Conservation (phyloP, 2,888 invertebrate genomes). For the Ametastegia equiseti region DNA sequence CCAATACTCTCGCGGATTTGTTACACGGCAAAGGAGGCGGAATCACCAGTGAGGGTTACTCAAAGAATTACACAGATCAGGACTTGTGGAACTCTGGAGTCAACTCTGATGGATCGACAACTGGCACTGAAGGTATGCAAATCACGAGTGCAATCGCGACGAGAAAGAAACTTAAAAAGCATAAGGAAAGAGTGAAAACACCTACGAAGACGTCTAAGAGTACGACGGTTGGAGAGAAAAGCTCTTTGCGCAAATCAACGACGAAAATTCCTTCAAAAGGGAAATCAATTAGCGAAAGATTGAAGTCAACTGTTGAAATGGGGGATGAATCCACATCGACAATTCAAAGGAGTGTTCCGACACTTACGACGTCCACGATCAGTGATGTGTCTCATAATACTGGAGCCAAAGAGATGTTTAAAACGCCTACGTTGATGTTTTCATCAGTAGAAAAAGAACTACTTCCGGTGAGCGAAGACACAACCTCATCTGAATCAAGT, state of each 20-base stretch:
- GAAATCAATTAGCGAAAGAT: constrained; percentile 49
- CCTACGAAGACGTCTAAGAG: not conserved
- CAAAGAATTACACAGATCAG: too few species aligned
- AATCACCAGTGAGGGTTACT: not conserved
- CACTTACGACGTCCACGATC: constrained; percentile 49
- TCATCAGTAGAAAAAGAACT: constrained; percentile 42
- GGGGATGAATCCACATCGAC: constrained; percentile 52
- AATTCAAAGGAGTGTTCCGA: constrained; percentile 41
- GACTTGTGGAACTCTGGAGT: not conserved
- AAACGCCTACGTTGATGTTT: too few species aligned
- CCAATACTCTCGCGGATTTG: not conserved
- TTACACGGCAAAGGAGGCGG: not conserved
- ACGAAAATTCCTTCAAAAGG: not conserved
- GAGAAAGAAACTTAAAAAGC: not conserved
- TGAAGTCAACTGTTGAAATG: constrained; percentile 53
- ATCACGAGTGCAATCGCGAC: not conserved
- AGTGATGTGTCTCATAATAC: too few species aligned
- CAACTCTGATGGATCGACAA: not conserved
- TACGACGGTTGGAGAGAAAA: not conserved
- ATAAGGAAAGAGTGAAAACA: not conserved
- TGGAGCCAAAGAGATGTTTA: too few species aligned
- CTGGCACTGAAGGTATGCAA: not conserved
- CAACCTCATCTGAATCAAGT: not conserved
- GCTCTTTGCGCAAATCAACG: not conserved
- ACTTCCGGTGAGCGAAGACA: constrained; percentile 21